Evolutionary conservation across 1,140 invertebrate species (phyloP).

Genomic region (Berghia stephanieae): DNA sequence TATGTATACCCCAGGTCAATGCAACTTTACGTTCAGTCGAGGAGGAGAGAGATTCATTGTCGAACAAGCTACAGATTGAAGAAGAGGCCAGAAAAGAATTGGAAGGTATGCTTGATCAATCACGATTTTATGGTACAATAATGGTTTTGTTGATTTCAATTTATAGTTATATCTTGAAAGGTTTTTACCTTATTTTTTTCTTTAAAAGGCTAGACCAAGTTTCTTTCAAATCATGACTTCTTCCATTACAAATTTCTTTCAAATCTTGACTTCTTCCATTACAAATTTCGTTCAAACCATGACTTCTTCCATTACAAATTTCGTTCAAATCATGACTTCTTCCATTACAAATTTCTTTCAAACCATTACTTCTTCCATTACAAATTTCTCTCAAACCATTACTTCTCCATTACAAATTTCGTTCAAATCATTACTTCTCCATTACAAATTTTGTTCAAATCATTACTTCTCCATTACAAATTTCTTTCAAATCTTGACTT

Average conservation of each 20-base stretch:
- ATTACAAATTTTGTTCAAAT: no score
- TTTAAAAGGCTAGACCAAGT: background rate
- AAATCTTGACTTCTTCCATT: background rate
- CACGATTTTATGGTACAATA: background rate
- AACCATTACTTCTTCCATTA: no score
- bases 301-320: no score
- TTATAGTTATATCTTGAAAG: background rate
- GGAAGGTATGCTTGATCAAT: conserved; percentile 62
- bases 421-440: no score
- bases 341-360: no score
- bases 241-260: background rate
- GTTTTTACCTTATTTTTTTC: background rate
- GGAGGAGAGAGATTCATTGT: conserved; percentile 59
- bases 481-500: no score
- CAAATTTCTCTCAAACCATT: no score
- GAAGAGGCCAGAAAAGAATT: conserved; percentile 65
- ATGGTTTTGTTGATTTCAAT: background rate
- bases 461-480: no score
- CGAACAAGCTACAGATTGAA: conserved; percentile 66
- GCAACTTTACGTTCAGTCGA: conserved; percentile 57
- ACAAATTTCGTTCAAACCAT: no score
- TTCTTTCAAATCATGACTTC: background rate
- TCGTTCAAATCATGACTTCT: no score
- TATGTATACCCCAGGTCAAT: conserved; percentile 50
- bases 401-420: no score